These are phyloP conservation scores for Autographa gamma DNA, from an alignment of 2,888 invertebrate genomes.

Conservation along the genomic window DNA sequence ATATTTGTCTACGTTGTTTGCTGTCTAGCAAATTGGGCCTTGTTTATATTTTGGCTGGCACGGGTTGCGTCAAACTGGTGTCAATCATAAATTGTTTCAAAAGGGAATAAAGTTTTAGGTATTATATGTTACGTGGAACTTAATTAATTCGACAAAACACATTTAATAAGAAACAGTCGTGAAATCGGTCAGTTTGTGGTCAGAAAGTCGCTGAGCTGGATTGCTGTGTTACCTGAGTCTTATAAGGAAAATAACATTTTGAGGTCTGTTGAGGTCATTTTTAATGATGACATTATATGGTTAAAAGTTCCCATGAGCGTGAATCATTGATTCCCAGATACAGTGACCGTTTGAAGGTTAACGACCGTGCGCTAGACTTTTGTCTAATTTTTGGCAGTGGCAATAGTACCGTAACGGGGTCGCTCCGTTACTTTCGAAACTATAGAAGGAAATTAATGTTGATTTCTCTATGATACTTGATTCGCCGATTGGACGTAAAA, in stretches of 20 bases:
- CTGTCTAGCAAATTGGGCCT: background rate
- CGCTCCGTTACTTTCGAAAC: conserved; percentile 63
- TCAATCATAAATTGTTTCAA: background rate
- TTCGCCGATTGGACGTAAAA: background rate
- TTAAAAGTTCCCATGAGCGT: conserved; percentile 40
- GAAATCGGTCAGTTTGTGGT: conserved; percentile 49
- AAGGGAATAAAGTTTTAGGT: background rate
- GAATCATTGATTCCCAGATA: conserved; percentile 60
- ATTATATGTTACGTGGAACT: conserved; percentile 7
- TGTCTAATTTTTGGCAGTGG: conserved; percentile 64
- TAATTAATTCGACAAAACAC: background rate
- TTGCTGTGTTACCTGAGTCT: conserved; percentile 23
- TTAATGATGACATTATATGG: conserved; percentile 18
- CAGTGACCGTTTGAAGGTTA: conserved; percentile 57
- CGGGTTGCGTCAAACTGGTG: background rate
- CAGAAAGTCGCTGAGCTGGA: conserved; percentile 11
- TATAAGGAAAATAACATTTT: conserved; percentile 44
- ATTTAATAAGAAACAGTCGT: conserved; percentile 38
- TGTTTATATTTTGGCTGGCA: background rate
- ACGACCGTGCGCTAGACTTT: conserved; percentile 56
- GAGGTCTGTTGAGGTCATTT: conserved; percentile 45
- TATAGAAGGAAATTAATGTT: conserved; percentile 22
- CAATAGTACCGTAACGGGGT: conserved; percentile 53
- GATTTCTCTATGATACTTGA: conserved; percentile 10
- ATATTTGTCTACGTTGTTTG: background rate